phyloP scores from a whole-genome alignment of 2,113 vertebrate species.

The Leptobrachium leishanense region DNA sequence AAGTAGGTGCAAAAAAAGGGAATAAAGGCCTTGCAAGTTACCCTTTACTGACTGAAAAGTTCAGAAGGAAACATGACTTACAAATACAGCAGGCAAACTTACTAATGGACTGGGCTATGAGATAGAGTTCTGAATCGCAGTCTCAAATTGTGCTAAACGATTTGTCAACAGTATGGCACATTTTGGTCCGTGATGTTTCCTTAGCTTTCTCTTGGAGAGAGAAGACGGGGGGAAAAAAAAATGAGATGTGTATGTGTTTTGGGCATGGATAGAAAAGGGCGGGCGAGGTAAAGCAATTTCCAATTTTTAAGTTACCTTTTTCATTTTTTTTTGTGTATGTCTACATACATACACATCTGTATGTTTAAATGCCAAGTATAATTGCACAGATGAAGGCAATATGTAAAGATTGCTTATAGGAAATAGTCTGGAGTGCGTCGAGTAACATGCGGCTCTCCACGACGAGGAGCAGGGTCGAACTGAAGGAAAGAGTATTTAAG shows the following conservation, averaged over 20 bases:
- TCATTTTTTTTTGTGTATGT: constrained; percentile 51
- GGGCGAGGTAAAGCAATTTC: constrained; percentile 30
- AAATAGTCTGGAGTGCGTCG: constrained; percentile 89
- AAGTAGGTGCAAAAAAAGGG: constrained; percentile 65
- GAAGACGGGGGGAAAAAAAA: constrained; percentile 14
- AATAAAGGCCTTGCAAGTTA: constrained; percentile 67
- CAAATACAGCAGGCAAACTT: constrained; percentile 81
- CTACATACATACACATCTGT: constrained; percentile 42
- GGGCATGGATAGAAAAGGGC: constrained; percentile 14
- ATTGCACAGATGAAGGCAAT: constrained; percentile 63
- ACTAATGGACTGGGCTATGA: constrained; percentile 56
- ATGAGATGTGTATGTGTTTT: constrained; percentile 11
- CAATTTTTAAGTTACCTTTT: constrained; percentile 63
- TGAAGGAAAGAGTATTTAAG: constrained; percentile 86
- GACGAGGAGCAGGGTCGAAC: constrained; percentile 86
- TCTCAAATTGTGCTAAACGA: constrained; percentile 75
- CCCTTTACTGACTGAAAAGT: constrained; percentile 68
- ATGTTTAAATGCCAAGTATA: constrained; percentile 65
- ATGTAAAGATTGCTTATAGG: constrained; percentile 70
- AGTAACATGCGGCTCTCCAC: constrained; percentile 87
- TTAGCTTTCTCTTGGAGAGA: constrained; percentile 52
- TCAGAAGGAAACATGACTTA: constrained; percentile 72
- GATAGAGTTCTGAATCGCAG: constrained; percentile 66
- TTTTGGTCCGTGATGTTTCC: constrained; percentile 86
- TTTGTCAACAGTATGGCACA: constrained; percentile 76